Percentiles rank a stretch among this genome's conserved stretches.
These are phyloP conservation scores for Podiceps cristatus DNA, from an alignment of 2,113 vertebrate genomes.

Conservation along the genomic window DNA sequence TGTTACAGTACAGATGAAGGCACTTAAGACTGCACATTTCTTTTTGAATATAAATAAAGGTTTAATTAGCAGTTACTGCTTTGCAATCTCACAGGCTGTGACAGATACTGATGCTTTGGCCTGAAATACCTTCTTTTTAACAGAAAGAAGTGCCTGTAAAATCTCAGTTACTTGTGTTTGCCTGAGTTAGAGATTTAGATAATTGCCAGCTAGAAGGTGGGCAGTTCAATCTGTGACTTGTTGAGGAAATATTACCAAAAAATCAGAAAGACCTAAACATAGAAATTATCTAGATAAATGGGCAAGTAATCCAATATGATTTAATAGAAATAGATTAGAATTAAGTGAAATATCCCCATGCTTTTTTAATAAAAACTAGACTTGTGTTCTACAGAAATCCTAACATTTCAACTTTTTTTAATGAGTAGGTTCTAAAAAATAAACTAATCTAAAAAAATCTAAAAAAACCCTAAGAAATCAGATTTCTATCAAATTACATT, in stretches of 20 bases:
- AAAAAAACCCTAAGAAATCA: background rate
- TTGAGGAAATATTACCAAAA: background rate
- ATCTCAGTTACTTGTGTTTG: background rate
- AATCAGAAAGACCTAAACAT: background rate
- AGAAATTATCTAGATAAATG: background rate
- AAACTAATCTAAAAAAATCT: background rate
- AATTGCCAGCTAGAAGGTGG: background rate
- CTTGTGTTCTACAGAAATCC: background rate
- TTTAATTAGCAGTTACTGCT: slow-evolving; percentile 40
- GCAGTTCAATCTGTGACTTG: background rate
- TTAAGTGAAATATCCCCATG: no score
- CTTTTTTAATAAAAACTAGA: background rate
- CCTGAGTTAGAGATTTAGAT: background rate
- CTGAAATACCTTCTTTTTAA: slow-evolving; percentile 21
- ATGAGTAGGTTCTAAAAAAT: background rate
- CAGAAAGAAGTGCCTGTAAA: background rate
- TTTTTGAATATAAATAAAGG: slow-evolving; percentile 33
- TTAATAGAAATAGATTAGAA: background rate
- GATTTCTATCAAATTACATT: background rate
- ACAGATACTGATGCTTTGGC: background rate
- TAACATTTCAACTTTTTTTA: background rate
- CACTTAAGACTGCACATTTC: slow-evolving; percentile 3
- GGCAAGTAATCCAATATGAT: background rate
- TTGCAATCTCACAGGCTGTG: slow-evolving; percentile 3
- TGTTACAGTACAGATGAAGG: slow-evolving; percentile 6